Percentiles rank a stretch among this genome's conserved stretches.
Evolutionary conservation across 92 coral and sea anemone species (phyloP).

Genomic region (Zoanthus sansibaricus): DNA sequence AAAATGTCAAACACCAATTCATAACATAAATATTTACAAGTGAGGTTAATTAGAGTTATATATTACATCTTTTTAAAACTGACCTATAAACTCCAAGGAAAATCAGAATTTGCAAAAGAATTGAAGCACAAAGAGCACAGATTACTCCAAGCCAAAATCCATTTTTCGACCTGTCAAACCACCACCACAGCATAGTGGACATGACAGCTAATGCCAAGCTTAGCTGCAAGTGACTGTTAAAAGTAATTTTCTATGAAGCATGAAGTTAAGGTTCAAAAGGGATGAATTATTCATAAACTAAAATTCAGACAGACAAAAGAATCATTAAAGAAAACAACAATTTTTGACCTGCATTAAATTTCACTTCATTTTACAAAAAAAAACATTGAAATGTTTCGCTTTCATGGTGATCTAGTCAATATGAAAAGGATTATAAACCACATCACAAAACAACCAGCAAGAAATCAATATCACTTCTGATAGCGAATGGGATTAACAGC

Average conservation of each 20-base stretch:
- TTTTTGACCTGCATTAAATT: neutral
- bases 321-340: neutral
- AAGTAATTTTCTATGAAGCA: conserved; percentile 81
- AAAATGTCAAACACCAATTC: neutral
- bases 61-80: neutral
- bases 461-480: neutral
- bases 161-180: conserved; percentile 94
- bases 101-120: conserved; percentile 71
- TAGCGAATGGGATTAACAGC: neutral
- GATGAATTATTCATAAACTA: neutral
- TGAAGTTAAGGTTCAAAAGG: conserved; percentile 62
- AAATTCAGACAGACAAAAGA: neutral
- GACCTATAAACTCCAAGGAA: conserved; percentile 86
- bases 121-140: conserved; percentile 80
- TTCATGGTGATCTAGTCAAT: neutral
- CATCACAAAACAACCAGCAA: neutral
- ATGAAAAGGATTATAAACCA: neutral
- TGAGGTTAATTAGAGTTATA: neutral
- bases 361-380: neutral
- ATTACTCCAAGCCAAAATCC: conserved; percentile 91
- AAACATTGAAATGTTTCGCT: neutral
- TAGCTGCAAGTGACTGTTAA: conserved; percentile 85
- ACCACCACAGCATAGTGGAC: conserved; percentile 92
- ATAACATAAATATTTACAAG: neutral
- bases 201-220: conserved; percentile 82